Conservation (phyloP, 1,140 invertebrate genomes). For the Drosophila lacertosa region DNA sequence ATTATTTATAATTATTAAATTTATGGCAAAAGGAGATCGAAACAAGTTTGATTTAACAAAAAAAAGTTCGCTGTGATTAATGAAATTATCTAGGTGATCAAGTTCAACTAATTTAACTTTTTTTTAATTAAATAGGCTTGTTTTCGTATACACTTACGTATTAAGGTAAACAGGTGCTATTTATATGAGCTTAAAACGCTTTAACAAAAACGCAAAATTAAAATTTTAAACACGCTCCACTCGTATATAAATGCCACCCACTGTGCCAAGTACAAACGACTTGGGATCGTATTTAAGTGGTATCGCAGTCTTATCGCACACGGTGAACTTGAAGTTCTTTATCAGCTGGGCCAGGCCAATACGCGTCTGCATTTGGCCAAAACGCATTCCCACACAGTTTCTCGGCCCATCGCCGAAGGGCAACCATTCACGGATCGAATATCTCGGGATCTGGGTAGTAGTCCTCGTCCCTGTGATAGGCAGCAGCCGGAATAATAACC, state of each 20-base stretch:
- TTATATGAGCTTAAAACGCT: slow-evolving; percentile 28
- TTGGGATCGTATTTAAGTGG: slow-evolving; percentile 52
- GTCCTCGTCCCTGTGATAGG: slow-evolving; percentile 86
- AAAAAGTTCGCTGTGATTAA: too few species aligned
- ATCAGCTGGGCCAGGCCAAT: slow-evolving; percentile 83
- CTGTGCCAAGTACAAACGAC: slow-evolving; percentile 50
- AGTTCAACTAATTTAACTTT: too few species aligned
- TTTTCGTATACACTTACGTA: slow-evolving; percentile 49
- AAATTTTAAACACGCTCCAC: slow-evolving; percentile 36
- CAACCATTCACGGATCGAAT: slow-evolving; percentile 86
- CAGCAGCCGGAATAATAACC: slow-evolving; percentile 86
- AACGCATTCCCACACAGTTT: slow-evolving; percentile 85
- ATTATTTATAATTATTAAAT: too few species aligned
- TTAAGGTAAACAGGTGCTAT: background rate
- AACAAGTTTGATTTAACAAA: too few species aligned
- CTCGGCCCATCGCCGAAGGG: slow-evolving; percentile 88
- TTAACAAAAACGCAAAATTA: too few species aligned
- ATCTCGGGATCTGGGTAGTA: slow-evolving; percentile 86
- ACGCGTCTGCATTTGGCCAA: slow-evolving; percentile 84
- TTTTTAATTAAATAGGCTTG: too few species aligned
- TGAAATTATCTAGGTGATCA: too few species aligned
- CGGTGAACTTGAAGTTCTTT: slow-evolving; percentile 68
- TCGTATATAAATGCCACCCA: slow-evolving; percentile 49
- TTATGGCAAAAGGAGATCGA: too few species aligned
- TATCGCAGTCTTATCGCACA: slow-evolving; percentile 63